These are phyloP conservation scores for Onychorhynchus coronatus DNA, from an alignment of 2,113 vertebrate species.

Conservation along the genomic window DNA sequence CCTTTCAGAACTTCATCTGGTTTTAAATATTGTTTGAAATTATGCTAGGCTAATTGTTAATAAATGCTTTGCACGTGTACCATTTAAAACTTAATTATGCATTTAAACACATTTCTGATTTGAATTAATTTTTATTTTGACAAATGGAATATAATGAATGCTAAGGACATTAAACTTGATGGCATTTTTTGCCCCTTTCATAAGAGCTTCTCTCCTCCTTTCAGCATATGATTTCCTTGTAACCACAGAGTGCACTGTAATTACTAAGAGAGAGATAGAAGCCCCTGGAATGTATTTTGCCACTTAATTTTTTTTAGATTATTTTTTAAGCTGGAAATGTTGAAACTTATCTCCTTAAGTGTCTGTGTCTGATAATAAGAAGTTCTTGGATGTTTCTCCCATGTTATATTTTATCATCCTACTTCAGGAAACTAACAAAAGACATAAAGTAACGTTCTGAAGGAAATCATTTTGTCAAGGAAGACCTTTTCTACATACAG, in stretches of 20 bases:
- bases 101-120: background rate
- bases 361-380: background rate
- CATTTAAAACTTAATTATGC: background rate
- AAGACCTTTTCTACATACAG: background rate
- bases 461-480: background rate
- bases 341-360: background rate
- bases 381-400: background rate
- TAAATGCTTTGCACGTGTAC: background rate
- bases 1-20: background rate
- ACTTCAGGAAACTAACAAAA: background rate
- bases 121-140: background rate
- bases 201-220: background rate
- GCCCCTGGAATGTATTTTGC: background rate
- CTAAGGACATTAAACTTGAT: background rate
- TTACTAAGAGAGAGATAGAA: background rate
- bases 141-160: background rate
- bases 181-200: background rate
- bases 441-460: background rate
- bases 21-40: background rate
- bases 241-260: background rate
- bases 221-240: background rate
- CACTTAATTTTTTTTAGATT: background rate
- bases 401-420: background rate
- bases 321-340: background rate
- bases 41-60: background rate